These are phyloP conservation scores for Micronycteris hirsuta DNA, from an alignment of 2,113 vertebrate genomes.

Conservation along the genomic window DNA sequence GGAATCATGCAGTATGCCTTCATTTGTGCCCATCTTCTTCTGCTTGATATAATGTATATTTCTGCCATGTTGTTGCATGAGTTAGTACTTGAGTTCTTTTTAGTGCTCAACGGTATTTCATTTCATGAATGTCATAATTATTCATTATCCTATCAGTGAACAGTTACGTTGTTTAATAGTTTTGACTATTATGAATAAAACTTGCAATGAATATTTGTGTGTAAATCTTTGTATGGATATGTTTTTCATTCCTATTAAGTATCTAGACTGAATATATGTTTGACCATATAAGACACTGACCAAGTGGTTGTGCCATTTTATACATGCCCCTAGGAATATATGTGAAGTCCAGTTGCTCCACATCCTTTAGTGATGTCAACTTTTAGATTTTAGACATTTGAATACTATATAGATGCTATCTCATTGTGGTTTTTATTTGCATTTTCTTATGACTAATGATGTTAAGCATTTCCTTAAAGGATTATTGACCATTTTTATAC, in stretches of 20 bases:
- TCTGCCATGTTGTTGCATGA: background rate
- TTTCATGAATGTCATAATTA: background rate
- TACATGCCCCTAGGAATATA: no score
- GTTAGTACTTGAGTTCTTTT: background rate
- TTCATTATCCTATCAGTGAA: background rate
- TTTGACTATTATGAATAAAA: background rate
- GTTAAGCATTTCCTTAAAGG: background rate
- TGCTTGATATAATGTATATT: background rate
- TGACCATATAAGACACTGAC: background rate
- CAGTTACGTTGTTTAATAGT: background rate
- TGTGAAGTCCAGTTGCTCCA: background rate
- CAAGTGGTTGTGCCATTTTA: background rate
- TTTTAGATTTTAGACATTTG: background rate
- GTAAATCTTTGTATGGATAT: background rate
- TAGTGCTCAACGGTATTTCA: background rate
- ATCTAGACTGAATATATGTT: background rate
- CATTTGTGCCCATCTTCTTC: background rate
- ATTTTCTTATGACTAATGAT: background rate
- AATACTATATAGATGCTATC: background rate
- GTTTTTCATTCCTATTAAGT: background rate
- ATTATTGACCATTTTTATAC: background rate
- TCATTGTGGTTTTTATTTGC: background rate
- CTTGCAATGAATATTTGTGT: background rate
- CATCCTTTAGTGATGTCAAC: background rate
- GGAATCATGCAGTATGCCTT: background rate